These are phyloP conservation scores for Diarsia mendica DNA, from an alignment of 2,888 invertebrate species.

Conservation along the genomic window DNA sequence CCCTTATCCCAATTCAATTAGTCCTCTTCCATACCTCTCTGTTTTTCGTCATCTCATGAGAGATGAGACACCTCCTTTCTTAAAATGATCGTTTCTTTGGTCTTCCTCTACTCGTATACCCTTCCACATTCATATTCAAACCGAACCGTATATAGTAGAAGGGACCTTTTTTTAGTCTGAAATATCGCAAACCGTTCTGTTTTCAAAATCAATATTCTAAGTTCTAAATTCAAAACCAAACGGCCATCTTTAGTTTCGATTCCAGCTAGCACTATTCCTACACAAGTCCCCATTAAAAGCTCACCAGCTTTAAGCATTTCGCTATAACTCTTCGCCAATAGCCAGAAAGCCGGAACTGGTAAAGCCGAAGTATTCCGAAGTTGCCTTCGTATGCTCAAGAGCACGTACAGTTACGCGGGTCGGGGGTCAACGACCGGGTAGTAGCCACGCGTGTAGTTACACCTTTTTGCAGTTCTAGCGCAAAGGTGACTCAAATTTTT, in stretches of 20 bases:
- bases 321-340: slow-evolving; percentile 46
- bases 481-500: slow-evolving; percentile 48
- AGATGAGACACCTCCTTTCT: too few species aligned
- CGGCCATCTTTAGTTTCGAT: background rate
- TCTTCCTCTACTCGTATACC: too few species aligned
- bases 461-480: slow-evolving; percentile 44
- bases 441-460: slow-evolving; percentile 54
- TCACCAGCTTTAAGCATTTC: slow-evolving; percentile 41
- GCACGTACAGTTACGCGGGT: slow-evolving; percentile 77
- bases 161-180: background rate
- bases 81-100: too few species aligned
- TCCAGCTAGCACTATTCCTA: slow-evolving; percentile 25
- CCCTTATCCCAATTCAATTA: too few species aligned
- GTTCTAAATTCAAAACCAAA: slow-evolving; percentile 32
- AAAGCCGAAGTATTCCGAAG: slow-evolving; percentile 65
- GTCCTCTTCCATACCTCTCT: too few species aligned
- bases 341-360: slow-evolving; percentile 63
- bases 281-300: slow-evolving; percentile 30
- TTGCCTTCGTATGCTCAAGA: slow-evolving; percentile 61
- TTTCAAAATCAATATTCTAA: slow-evolving; percentile 19
- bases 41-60: too few species aligned
- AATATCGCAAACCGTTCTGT: background rate
- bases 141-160: too few species aligned
- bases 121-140: too few species aligned
- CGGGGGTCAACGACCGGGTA: slow-evolving; percentile 74